Evolutionary conservation across 2,113 vertebrate genomes (phyloP), one percentile per base, ranked within the genome.

Genomic region (Nannobrachium achirus): DNA sequence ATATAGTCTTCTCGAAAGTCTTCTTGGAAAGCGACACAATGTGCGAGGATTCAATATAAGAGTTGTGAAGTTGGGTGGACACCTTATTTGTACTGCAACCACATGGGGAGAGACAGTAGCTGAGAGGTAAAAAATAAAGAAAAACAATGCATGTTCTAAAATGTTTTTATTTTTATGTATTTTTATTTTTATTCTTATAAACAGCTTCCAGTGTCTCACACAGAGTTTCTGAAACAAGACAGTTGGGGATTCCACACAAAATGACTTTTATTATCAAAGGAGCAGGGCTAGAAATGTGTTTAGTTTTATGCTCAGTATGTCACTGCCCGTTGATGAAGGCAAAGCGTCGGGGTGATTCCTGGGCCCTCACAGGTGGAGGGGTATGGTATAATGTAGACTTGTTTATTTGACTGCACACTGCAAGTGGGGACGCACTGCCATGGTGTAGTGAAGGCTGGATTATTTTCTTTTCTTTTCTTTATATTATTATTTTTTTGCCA

Each of bases 381-480:
- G 57, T 69, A 77, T 55, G 39, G 70, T 75, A 10, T 52, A 44
- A 25, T 45, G 71, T 41, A 61, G 80, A 81, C 59, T 70, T 67
- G 89, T 91, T 91, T 89, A 88, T 90, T 90, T 86, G 64, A 88
- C 85, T 88, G 80, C 71, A 82, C 83, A 78, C 66, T 79, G 87
- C 85, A 83, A 73, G 81, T 76, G 85, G 83, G 20, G 20, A 4
- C 2, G 20, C 71, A 19, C 76, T 70, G 61, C 61, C 46, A 39
- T 1, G 3, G 72, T 67, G 78, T 56, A 61, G 61, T 56, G 80
- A 84, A 39, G 55, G 70, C 51, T 78, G 79, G 78, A 68, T 71
- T 10, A 25, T 57, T 69, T 73, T 14, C 5, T 49, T 55, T 33
- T n/a, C n/a, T n/a, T n/a, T n/a, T n/a, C n/a, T n/a, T n/a, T n/a